Evolutionary conservation across 1,140 invertebrate genomes (phyloP), one percentile per base, ranked within the genome.

Genomic region (Plectrocnemia conspersa): DNA sequence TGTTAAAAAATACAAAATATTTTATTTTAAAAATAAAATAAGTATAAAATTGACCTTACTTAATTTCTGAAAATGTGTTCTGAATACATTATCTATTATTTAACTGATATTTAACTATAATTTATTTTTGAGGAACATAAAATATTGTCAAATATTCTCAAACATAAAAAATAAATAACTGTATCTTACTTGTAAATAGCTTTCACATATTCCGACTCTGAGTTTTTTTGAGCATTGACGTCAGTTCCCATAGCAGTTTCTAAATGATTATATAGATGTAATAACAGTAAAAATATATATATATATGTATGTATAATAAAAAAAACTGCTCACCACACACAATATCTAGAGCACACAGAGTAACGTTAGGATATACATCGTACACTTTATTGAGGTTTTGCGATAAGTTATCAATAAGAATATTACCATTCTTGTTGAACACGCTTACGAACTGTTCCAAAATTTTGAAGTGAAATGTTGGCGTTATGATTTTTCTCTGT

Each of bases 401-500:
- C 54, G 84, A 75, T 25, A 94, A 66, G 63, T 82, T 80, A 5
- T 80, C 65, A 0, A 82, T 70, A 52, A 93, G 71, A 22, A 81
- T 74, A 3, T 76, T 66, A 35, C 80, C 76, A 62, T 92, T 86
- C 58, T 88, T 81, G 58, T 83, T 82, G 68, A 94, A 89, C 2
- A 91, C 78, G 29, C 82, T 79, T n/a, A 90, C 64, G 64, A 93
- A 93, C 64, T 88, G 82, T 60, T 93, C 83, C 22, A 94, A 73
- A 54, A 94, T 91, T 62, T 84, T 83, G 66, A 92, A 92, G 69
- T 94, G 91, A 65, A 93, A 93, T 1, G 89, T 82, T 9, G 91
- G 91, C 1, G 90, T 94, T 33, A 62, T 55, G 16, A 62, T 62
- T 53, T 62, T 62, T 38, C 56, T 46, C 11, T 58, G 56, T 36